Conservation (phyloP, 2,113 vertebrate genomes). For the zebrafish (Danio rerio) region GRCz12tu NC_133185.1:25714501-25715000, state of each 20-base stretch:
- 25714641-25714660: conserved; percentile 25
- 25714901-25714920: not conserved
- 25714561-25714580: too few species aligned
- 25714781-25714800: conserved; percentile 48
- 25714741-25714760: conserved; percentile 59
- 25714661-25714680: conserved; percentile 34
- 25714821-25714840: conserved; percentile 29
- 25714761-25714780: conserved; percentile 57
- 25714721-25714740: conserved; percentile 61
- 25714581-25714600: too few species aligned
- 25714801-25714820: conserved; percentile 33
- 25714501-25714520: too few species aligned
- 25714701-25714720: conserved; percentile 56
- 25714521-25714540: too few species aligned
- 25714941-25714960: not conserved
- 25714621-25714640: not conserved
- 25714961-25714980: not conserved
- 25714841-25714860: conserved; percentile 23
- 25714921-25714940: not conserved
- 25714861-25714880: not conserved
- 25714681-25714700: conserved; percentile 36
- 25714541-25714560: too few species aligned
- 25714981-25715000: not conserved
- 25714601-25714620: not conserved
- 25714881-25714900: not conserved